These are phyloP conservation scores for Mechanitis mazaeus DNA, from an alignment of 2,888 invertebrate genomes.

Conservation along the genomic window DNA sequence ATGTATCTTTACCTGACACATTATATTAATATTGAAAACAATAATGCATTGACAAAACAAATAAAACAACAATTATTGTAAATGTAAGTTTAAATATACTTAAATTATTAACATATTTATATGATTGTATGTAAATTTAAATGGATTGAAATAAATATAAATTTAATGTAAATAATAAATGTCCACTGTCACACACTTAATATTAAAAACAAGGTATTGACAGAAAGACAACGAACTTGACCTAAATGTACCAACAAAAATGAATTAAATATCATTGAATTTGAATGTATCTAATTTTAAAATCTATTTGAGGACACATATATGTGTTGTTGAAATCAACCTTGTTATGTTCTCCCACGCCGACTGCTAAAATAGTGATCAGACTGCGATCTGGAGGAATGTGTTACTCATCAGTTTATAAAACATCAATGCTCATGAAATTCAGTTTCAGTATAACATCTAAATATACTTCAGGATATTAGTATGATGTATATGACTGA, in stretches of 20 bases:
- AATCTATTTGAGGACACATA: constrained; percentile 49
- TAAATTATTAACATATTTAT: too few relatives aligned
- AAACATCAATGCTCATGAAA: constrained; percentile 60
- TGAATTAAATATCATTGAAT: constrained; percentile 31
- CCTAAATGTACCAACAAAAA: constrained; percentile 39
- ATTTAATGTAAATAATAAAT: too few relatives aligned
- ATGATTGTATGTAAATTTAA: too few relatives aligned
- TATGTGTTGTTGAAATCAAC: constrained; percentile 61
- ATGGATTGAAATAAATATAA: too few relatives aligned
- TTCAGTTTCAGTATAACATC: constrained; percentile 34
- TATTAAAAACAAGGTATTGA: too few relatives aligned
- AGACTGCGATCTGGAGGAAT: constrained; percentile 46
- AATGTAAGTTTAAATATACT: too few relatives aligned
- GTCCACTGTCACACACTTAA: too few relatives aligned
- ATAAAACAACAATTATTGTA: too few relatives aligned
- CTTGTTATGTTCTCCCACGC: constrained; percentile 69
- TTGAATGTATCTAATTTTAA: constrained; percentile 50
- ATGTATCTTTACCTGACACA: too few relatives aligned
- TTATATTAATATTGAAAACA: too few relatives aligned
- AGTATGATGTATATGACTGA: too few relatives aligned
- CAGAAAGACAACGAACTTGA: constrained; percentile 34
- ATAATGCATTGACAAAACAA: too few relatives aligned
- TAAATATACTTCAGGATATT: constrained; percentile 11
- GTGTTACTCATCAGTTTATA: constrained; percentile 59
- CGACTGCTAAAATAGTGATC: constrained; percentile 54